A percentile compares a stretch with the other conserved stretches of the same genome.
Evolutionary conservation across 2,888 invertebrate species (phyloP).

Genomic region (Lithophane socia): DNA sequence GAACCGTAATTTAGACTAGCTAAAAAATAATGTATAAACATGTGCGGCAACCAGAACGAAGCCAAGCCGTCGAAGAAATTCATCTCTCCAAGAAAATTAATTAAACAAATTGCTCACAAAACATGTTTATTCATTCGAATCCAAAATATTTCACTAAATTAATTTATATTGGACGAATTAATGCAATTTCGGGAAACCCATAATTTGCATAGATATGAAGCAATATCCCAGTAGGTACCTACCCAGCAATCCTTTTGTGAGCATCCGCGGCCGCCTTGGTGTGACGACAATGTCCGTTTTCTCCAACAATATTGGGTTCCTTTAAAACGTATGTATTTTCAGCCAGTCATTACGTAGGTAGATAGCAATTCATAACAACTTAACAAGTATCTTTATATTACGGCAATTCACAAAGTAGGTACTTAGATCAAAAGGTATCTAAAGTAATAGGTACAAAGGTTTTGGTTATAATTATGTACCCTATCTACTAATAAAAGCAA

Average conservation of each 20-base stretch:
- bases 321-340: constrained; percentile 25
- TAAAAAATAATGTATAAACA: neutral
- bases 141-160: constrained; percentile 44
- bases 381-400: neutral
- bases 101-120: constrained; percentile 17
- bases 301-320: constrained; percentile 31
- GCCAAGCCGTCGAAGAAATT: constrained; percentile 17
- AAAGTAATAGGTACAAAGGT: neutral
- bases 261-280: constrained; percentile 2
- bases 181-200: constrained; percentile 46
- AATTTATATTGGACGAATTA: constrained; percentile 48
- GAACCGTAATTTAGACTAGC: neutral
- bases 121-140: constrained; percentile 38
- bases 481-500: neutral
- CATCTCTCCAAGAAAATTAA: constrained; percentile 28
- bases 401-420: neutral
- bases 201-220: constrained; percentile 68
- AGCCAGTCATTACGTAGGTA: neutral
- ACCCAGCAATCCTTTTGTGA: constrained; percentile 41
- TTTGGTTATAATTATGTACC: constrained; percentile 2
- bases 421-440: constrained; percentile 4
- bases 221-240: constrained; percentile 48
- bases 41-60: neutral
- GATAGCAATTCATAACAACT: neutral
- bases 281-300: constrained; percentile 45